Evolutionary conservation across 2,797 vertebrate species (phyloP).

Genomic region (Enteromius fasciolatus): DNA sequence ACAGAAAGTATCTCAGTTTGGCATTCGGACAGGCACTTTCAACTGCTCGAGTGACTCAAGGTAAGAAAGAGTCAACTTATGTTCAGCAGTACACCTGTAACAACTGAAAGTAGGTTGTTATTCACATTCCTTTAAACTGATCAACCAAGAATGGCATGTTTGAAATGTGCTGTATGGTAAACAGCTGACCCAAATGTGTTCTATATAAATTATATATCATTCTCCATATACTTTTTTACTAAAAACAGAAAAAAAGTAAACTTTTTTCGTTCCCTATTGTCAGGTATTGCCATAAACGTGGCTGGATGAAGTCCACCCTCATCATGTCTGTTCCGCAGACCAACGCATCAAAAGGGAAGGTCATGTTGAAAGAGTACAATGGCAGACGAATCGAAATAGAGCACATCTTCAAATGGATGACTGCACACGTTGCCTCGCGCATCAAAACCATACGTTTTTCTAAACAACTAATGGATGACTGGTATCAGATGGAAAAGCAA

Average conservation of each 20-base stretch:
- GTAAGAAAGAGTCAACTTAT: constrained; percentile 68
- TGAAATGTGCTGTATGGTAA: not conserved
- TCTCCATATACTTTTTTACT: not conserved
- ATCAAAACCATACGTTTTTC: constrained; percentile 90
- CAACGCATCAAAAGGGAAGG: constrained; percentile 94
- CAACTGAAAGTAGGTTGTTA: not conserved
- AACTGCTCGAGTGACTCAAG: constrained; percentile 95
- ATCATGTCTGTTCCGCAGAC: constrained; percentile 98
- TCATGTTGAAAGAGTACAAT: constrained; percentile 94
- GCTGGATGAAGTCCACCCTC: constrained; percentile 93
- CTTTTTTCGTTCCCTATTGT: not conserved
- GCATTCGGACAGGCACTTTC: constrained; percentile 95
- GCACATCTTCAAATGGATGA: constrained; percentile 98
- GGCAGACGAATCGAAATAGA: constrained; percentile 86
- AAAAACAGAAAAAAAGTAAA: not conserved
- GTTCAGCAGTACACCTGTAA: not conserved
- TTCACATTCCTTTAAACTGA: not conserved
- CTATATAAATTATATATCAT: not conserved
- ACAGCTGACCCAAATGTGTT: not conserved
- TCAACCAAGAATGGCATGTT: not conserved
- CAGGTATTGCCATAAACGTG: constrained; percentile 88
- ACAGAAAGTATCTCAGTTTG: constrained; percentile 95
- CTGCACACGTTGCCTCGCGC: constrained; percentile 90
- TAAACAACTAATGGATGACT: constrained; percentile 86
- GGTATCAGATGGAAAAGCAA: constrained; percentile 85